Evolutionary conservation across 2,113 vertebrate species (phyloP).

Genomic region (Cololabis saira): DNA sequence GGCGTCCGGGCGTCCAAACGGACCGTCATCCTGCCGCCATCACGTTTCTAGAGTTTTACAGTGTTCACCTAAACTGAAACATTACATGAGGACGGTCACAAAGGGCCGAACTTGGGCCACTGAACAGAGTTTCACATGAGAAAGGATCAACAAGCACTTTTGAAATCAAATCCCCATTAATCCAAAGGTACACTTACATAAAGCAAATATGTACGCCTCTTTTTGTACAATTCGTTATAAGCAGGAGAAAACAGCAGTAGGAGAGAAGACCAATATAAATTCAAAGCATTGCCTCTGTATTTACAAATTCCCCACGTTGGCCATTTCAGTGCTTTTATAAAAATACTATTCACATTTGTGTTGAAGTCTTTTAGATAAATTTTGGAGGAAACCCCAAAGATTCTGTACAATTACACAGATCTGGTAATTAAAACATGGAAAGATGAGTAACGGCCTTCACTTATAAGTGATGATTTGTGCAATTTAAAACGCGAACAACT

Average conservation of each 20-base stretch:
- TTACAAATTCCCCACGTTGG: constrained; percentile 89
- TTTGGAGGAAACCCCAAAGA: constrained; percentile 67
- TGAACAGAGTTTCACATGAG: constrained; percentile 55
- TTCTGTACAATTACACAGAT: constrained; percentile 72
- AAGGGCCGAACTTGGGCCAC: constrained; percentile 44
- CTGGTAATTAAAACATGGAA: constrained; percentile 40
- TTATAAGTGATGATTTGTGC: constrained; percentile 59
- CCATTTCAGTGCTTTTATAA: constrained; percentile 94
- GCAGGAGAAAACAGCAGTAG: constrained; percentile 82
- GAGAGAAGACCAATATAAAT: constrained; percentile 61
- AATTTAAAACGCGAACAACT: constrained; percentile 37
- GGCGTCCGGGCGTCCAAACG: background rate
- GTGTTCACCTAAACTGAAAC: constrained; percentile 42
- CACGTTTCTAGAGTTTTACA: constrained; percentile 16
- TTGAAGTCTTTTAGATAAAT: constrained; percentile 85
- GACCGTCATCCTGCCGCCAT: background rate
- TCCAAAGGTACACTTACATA: constrained; percentile 65
- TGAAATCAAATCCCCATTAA: constrained; percentile 54
- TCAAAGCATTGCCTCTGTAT: constrained; percentile 84
- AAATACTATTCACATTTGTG: constrained; percentile 99
- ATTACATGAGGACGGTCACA: constrained; percentile 46
- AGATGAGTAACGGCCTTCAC: constrained; percentile 1
- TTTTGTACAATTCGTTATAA: constrained; percentile 80
- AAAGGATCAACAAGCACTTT: constrained; percentile 54
- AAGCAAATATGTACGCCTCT: constrained; percentile 68